Conservation (phyloP, 2,113 vertebrate genomes). For the Poeciliopsis occidentalis region DNA sequence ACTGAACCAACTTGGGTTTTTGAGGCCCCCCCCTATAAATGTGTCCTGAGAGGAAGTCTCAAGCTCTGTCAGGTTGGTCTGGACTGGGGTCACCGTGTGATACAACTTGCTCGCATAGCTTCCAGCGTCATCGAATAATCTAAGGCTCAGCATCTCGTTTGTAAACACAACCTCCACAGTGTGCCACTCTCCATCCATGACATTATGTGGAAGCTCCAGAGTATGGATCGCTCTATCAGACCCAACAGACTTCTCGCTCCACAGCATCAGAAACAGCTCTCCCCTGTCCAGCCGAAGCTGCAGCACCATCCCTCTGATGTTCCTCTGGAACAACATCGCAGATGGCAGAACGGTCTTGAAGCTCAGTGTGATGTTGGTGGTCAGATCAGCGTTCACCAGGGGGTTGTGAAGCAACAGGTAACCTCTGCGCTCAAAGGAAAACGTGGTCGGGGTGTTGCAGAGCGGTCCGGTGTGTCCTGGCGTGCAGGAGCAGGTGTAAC, state of each 20-base stretch:
- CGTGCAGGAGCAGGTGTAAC: constrained; percentile 84
- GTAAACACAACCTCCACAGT: constrained; percentile 81
- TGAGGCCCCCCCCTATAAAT: constrained; percentile 81
- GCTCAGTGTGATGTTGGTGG: too few relatives aligned
- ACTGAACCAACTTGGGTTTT: too few relatives aligned
- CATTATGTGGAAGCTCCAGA: constrained; percentile 78
- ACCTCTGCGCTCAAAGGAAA: constrained; percentile 85
- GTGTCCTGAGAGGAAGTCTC: constrained; percentile 77
- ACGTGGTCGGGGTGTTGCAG: constrained; percentile 83
- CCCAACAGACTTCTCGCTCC: constrained; percentile 43
- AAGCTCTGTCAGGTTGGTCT: constrained; percentile 33
- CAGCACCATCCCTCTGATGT: constrained; percentile 69
- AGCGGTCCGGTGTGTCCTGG: constrained; percentile 81
- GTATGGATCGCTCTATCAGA: constrained; percentile 49
- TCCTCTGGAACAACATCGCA: constrained; percentile 81
- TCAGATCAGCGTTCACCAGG: constrained; percentile 49
- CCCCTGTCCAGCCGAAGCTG: constrained; percentile 82
- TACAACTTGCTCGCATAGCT: constrained; percentile 76
- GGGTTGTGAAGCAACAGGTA: constrained; percentile 80
- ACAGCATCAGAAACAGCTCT: constrained; percentile 77
- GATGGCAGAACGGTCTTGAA: constrained; percentile 84
- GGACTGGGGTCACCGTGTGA: constrained; percentile 56
- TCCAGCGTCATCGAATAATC: constrained; percentile 67
- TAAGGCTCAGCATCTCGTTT: constrained; percentile 79
- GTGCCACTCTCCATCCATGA: constrained; percentile 89